Base-by-base conservation (phyloP, 2,113 vertebrate genomes). In the Dinomys branickii region DNA sequence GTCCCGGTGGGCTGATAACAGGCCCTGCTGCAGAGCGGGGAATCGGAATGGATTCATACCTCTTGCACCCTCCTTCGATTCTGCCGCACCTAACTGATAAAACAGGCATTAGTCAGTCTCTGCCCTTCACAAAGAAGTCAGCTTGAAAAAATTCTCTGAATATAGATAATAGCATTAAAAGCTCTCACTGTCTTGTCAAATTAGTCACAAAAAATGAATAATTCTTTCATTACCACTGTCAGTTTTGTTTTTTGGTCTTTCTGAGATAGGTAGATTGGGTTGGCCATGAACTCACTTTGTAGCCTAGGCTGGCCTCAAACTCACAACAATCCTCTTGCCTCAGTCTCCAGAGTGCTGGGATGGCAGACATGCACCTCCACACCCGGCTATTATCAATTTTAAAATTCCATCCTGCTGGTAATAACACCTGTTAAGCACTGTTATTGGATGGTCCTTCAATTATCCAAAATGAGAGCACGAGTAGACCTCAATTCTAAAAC, bases 11-110 rank as follows among this genome's bases (percentile, higher is more conserved):
- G 73, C 98, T 98, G 75, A 99, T 96, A 28, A 99, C 99, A 81
- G 99, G 99, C 61, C 99, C 99, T 0, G 99, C 99, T 20, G 99
- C 99, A 4, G 99, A 99, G 59, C 99, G 99, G 24, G 99, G 99
- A 1, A 99, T 99, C 98, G 97, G 99, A 99, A 99, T 0, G 99
- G 99, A 81, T 98, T 99, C 73, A 98, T 94, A 47, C 99, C 99
- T 63, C 61, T 12, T 63, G 61, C 11, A 30, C 26, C 26, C 30
- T 30, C 61, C 11, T 65, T 65, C 9, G 30, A 65, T 65, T 65
- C 63, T 65, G 63, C 28, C 30, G 0, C 63, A 33, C 63, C 28
- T 33, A 65, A 65, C 4, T 33, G 12, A 65, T 65, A 65, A 65
- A 65, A 30, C 30, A 33, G 63, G 63, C 28, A 63, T 73, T 24